Evolutionary conservation across 2,797 vertebrate genomes (phyloP).

Genomic region (Sebastiscus tertius): DNA sequence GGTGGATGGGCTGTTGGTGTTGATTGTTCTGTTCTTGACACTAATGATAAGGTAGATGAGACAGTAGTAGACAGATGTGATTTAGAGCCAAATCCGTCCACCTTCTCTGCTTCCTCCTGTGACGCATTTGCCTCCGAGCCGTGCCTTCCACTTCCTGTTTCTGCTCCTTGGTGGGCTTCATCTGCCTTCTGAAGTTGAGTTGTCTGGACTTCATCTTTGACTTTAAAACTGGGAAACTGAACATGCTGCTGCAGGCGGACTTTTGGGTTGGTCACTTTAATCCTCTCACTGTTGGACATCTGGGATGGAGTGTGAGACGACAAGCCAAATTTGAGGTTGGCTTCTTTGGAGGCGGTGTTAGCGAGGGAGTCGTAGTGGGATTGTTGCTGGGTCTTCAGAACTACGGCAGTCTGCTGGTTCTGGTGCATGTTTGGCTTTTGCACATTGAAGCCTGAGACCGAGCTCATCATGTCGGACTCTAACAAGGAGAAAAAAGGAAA

Average conservation of each 20-base stretch:
- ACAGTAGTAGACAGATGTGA: neutral
- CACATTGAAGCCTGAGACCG: constrained; percentile 14
- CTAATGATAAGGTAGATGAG: constrained; percentile 12
- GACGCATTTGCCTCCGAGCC: neutral
- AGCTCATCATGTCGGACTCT: constrained; percentile 75
- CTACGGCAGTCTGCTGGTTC: constrained; percentile 20
- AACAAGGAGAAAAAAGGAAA: constrained; percentile 14
- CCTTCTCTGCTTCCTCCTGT: neutral
- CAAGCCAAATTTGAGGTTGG: constrained; percentile 12
- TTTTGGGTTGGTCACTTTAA: neutral
- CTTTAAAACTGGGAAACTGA: neutral
- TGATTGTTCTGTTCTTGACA: neutral
- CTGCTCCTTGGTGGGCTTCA: neutral
- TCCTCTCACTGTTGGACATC: constrained; percentile 5
- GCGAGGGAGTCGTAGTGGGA: constrained; percentile 11
- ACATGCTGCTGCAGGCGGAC: neutral
- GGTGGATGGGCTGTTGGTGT: neutral
- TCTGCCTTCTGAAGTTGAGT: neutral
- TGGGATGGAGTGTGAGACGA: constrained; percentile 5
- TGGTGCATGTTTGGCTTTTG: constrained; percentile 22
- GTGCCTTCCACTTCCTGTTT: neutral
- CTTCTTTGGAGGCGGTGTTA: constrained; percentile 40
- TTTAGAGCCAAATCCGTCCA: neutral
- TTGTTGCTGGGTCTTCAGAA: constrained; percentile 43
- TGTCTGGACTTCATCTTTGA: neutral